Percentiles rank a stretch among this genome's conserved stretches.
phyloP scores from a whole-genome alignment of 2,113 vertebrate species.

The Upupa epops region DNA sequence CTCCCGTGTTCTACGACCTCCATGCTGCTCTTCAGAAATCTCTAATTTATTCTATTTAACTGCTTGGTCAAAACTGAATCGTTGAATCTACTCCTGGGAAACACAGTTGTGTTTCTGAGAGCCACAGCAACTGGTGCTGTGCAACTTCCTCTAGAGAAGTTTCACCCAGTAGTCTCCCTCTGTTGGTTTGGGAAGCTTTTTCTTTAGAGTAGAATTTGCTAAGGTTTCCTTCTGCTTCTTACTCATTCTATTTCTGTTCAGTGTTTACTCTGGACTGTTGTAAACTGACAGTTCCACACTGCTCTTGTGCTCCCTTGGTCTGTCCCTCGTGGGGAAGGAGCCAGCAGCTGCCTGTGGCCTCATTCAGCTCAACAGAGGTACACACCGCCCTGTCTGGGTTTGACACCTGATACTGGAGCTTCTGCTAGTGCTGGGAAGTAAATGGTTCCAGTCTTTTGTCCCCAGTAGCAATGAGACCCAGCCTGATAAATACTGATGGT shows the following conservation, averaged over 20 bases:
- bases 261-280: neutral
- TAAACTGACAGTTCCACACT: neutral
- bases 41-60: neutral
- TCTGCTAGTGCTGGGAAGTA: neutral
- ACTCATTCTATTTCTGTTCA: neutral
- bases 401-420: neutral
- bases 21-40: neutral
- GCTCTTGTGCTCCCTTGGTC: neutral
- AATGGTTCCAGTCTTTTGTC: neutral
- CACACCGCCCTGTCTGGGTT: rapidly evolving
- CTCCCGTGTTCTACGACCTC: neutral
- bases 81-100: neutral
- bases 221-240: neutral
- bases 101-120: neutral
- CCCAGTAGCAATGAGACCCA: neutral
- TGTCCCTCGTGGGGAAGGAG: neutral
- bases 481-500: neutral
- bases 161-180: neutral
- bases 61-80: neutral
- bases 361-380: neutral
- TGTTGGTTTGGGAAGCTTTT: neutral
- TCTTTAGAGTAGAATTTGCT: neutral
- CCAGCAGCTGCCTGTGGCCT: neutral
- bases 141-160: neutral
- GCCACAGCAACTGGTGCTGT: neutral